These are phyloP conservation scores for Mustela nigripes DNA, from an alignment of 2,113 vertebrate species.

Conservation along the genomic window DNA sequence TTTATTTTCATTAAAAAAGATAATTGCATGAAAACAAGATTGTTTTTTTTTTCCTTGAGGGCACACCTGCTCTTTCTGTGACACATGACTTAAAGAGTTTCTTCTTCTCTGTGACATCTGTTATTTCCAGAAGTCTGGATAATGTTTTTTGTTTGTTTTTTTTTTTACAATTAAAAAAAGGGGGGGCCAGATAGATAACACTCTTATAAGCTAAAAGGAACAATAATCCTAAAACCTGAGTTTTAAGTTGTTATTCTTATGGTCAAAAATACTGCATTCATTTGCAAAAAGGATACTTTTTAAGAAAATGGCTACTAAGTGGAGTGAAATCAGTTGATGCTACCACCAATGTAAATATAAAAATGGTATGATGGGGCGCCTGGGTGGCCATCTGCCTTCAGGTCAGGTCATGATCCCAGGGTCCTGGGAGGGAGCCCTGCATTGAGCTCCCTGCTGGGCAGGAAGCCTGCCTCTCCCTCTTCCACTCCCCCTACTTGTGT, in stretches of 20 bases:
- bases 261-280: neutral
- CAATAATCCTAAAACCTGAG: neutral
- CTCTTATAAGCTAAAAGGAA: constrained; percentile 1
- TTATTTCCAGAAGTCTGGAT: constrained; percentile 1
- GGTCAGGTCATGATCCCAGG: no score
- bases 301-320: neutral
- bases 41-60: neutral
- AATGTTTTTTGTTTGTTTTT: neutral
- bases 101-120: constrained; percentile 46
- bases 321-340: neutral
- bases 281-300: neutral
- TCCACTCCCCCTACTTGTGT: no score
- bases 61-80: constrained; percentile 67
- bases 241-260: neutral
- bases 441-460: neutral
- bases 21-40: constrained; percentile 64
- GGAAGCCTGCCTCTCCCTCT: neutral
- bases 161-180: neutral
- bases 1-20: constrained; percentile 76
- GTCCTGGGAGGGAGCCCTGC: neutral
- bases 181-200: neutral
- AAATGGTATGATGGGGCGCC: neutral
- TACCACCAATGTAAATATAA: neutral
- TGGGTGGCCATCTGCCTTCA: no score
- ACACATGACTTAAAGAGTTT: constrained; percentile 55